Evolutionary conservation across 2,113 vertebrate genomes (phyloP).

Genomic region (Henicopernis longicauda): DNA sequence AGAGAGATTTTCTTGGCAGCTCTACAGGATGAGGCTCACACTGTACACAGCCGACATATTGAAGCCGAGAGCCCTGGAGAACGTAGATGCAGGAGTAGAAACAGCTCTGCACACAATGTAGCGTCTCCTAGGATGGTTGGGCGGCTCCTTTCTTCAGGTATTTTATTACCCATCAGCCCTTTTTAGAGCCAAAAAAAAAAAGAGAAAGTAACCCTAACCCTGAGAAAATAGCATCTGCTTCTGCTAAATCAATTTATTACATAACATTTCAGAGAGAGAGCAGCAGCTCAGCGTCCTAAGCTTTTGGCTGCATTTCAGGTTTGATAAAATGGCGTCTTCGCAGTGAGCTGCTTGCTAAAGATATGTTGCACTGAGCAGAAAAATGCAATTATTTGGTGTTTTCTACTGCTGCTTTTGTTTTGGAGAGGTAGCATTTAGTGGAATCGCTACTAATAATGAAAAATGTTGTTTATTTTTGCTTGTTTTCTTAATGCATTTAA

Average conservation of each 20-base stretch:
- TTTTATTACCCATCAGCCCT: slow-evolving; percentile 74
- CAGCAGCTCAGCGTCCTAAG: slow-evolving; percentile 64
- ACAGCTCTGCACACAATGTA: slow-evolving; percentile 75
- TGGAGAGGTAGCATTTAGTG: slow-evolving; percentile 11
- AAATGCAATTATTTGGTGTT: slow-evolving; percentile 16
- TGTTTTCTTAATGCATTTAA: slow-evolving; percentile 9
- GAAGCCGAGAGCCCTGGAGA: slow-evolving; percentile 63
- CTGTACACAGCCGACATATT: slow-evolving; percentile 72
- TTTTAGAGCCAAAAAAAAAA: slow-evolving; percentile 24
- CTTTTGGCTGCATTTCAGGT: slow-evolving; percentile 82
- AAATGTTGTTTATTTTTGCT: slow-evolving; percentile 12
- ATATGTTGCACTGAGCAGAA: slow-evolving; percentile 48
- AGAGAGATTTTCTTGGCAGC: slow-evolving; percentile 81
- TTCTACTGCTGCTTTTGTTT: slow-evolving; percentile 14
- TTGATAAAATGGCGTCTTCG: slow-evolving; percentile 91
- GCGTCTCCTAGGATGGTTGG: slow-evolving; percentile 74
- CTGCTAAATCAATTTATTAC: slow-evolving; percentile 71
- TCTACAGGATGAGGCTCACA: slow-evolving; percentile 80
- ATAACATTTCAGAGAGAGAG: slow-evolving; percentile 67
- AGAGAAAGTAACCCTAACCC: slow-evolving; percentile 25
- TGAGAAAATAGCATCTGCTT: slow-evolving; percentile 56
- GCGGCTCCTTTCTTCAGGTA: slow-evolving; percentile 79
- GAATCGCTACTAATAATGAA: not conserved
- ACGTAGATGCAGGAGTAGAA: slow-evolving; percentile 77
- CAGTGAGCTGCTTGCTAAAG: slow-evolving; percentile 76